phyloP scores from a whole-genome alignment of 1,140 invertebrate genomes.

The Lepidotrigona ventralis region DNA sequence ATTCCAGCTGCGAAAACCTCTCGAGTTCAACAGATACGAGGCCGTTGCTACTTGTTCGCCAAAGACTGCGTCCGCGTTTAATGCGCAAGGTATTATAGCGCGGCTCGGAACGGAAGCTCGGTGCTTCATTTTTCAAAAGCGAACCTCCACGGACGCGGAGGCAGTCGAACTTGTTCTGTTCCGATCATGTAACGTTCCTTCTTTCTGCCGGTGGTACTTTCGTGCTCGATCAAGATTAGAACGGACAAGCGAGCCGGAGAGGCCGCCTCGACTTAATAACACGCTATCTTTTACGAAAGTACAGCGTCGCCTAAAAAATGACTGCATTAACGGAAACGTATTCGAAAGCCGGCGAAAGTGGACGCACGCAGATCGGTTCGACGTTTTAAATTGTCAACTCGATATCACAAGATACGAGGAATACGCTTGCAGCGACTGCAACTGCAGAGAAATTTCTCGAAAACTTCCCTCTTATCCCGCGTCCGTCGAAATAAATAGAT shows the following conservation, averaged over 20 bases:
- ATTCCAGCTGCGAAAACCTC: background rate
- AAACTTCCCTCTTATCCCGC: background rate
- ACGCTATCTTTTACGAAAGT: conserved; percentile 17
- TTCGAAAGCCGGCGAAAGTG: conserved; percentile 31
- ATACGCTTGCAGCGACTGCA: too few species aligned
- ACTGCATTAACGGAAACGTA: conserved; percentile 44
- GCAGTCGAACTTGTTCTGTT: conserved; percentile 36
- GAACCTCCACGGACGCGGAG: conserved; percentile 33
- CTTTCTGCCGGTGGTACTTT: conserved; percentile 34
- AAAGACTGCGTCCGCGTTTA: conserved; percentile 24
- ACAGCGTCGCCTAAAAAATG: conserved; percentile 51
- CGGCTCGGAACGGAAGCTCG: too few species aligned
- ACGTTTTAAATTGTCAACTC: background rate
- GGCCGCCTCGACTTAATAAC: conserved; percentile 52
- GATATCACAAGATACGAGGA: too few species aligned
- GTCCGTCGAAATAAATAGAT: too few species aligned
- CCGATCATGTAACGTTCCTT: conserved; percentile 49
- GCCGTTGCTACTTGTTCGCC: conserved; percentile 14
- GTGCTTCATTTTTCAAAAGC: conserved; percentile 47
- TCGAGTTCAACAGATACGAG: background rate
- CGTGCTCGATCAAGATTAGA: conserved; percentile 64
- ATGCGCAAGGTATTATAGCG: background rate
- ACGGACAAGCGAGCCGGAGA: conserved; percentile 40
- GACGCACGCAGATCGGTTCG: background rate
- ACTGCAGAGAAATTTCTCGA: background rate